Evolutionary conservation across 2,113 vertebrate species (phyloP), one percentile per base, ranked within the genome.

Genomic region (Galbula dea): DNA sequence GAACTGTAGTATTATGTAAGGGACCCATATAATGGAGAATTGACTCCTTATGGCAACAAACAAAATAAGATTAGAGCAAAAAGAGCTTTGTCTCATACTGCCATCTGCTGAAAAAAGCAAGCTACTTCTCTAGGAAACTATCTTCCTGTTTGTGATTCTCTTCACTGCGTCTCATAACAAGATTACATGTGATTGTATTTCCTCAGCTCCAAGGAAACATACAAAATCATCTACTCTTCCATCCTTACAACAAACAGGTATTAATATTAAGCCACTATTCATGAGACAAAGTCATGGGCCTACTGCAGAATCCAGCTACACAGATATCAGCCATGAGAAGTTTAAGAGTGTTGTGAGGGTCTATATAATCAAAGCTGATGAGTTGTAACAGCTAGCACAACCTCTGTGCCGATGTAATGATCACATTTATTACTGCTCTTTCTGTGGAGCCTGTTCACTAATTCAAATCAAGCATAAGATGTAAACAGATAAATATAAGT

Each of bases 31-130:
- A 74, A 81, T 4, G 4, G 8, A 86, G 12, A 76, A 68, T 10
- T n/a, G 20, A 65, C 30, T 43, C 3, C 15, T 39, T 21, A 9
- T 1, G 2, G 26, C 24, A 84, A 81, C 41, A 86, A 89, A 61
- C 16, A 58, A 84, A 88, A 48, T 3, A 23, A 83, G 45, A 21
- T 14, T 24, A 59, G 22, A 55, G 48, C 3, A 66, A 26, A 11
- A 57, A 10, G 11, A 91, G 36, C 30, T 72, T 79, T 91, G 91
- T 89, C 84, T 93, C 83, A 63, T 58, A 67, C 86, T 90, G 96
- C 97, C 97, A 96, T 57, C 97, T 97, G 88, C 92, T 96, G 97
- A 96, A 78, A 91, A 91, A 86, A 10, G 18, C 34, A n/a, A 41
- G 73, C 51, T 76, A 89, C 62, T 45, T 57, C 83, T 72, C 34